Percentiles rank a stretch among this genome's conserved stretches.
Conservation (phyloP, 64 coral and sea anemone genomes). For the Porites lutea region DNA sequence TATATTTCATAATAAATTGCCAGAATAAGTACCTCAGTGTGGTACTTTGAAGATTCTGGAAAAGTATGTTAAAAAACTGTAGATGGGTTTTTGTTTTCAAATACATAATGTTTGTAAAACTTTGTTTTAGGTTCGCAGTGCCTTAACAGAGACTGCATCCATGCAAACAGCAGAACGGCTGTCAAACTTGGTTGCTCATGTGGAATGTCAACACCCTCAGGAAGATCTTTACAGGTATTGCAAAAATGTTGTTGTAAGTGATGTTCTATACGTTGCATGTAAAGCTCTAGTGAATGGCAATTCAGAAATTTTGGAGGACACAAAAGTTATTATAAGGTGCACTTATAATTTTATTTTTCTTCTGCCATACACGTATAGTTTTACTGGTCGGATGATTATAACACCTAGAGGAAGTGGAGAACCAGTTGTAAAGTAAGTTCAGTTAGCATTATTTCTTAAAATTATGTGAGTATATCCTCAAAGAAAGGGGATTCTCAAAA, state of each 20-base stretch:
- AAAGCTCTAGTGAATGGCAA: no score
- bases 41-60: no score
- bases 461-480: background rate
- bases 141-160: constrained; percentile 69
- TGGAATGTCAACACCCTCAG: constrained; percentile 96
- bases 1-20: no score
- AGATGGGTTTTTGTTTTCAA: no score
- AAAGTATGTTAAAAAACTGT: no score
- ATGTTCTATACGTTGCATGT: background rate
- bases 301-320: background rate
- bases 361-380: constrained; percentile 52
- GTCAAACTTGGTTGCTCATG: constrained; percentile 54
- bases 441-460: background rate
- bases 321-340: no score
- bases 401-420: constrained; percentile 53
- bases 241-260: background rate
- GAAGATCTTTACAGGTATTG: constrained; percentile 89
- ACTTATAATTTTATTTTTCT: background rate
- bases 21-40: no score
- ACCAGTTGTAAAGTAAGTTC: constrained; percentile 74
- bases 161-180: constrained; percentile 72
- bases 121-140: constrained; percentile 55
- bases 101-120: background rate
- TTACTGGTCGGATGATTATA: constrained; percentile 88
- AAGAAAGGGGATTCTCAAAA: no score